Conservation (phyloP, 2,888 invertebrate genomes). For the Onchidella celtica region DNA sequence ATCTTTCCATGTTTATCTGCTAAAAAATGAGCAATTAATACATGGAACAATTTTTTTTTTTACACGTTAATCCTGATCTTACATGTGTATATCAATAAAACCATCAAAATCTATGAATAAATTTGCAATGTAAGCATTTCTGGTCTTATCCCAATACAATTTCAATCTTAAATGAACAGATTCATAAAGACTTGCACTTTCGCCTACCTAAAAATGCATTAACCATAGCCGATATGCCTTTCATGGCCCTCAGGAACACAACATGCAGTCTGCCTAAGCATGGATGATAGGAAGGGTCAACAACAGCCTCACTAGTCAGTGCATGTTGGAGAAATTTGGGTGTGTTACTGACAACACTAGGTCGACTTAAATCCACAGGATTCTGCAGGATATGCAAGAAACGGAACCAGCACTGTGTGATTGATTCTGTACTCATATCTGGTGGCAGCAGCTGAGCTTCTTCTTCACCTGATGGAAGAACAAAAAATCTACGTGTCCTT, state of each 20-base stretch:
- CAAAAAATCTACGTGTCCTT: no score
- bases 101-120: no score
- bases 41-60: no score
- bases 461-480: conserved; percentile 87
- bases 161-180: no score
- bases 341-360: conserved; percentile 84
- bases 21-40: no score
- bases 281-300: conserved; percentile 93
- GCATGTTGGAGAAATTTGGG: conserved; percentile 91
- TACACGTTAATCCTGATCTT: no score
- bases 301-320: conserved; percentile 86
- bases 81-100: no score
- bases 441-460: conserved; percentile 90
- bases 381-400: conserved; percentile 96
- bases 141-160: no score
- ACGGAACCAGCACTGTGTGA: conserved; percentile 97
- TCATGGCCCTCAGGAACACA: conserved; percentile 96
- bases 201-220: conserved; percentile 95
- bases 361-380: conserved; percentile 89
- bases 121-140: no score
- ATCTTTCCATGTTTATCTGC: no score
- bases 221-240: conserved; percentile 94
- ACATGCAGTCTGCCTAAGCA: conserved; percentile 84
- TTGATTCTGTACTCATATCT: conserved; percentile 91
- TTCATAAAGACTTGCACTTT: no score